phyloP scores from a whole-genome alignment of 2,113 vertebrate genomes.

The Ammospiza caudacuta region DNA sequence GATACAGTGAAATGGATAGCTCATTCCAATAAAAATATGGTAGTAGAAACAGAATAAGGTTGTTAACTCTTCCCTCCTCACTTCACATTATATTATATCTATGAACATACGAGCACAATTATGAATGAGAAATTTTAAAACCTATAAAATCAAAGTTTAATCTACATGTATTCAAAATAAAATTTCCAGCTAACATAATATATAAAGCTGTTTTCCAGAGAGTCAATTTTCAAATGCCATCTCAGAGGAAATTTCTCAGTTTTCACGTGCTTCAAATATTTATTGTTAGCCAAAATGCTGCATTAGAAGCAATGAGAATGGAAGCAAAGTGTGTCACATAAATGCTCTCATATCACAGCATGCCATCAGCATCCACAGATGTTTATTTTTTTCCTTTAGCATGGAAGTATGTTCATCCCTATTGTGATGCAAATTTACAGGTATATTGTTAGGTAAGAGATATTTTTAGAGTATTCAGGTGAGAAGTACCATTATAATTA shows the following conservation, averaged over 20 bases:
- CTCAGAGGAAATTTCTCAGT: background rate
- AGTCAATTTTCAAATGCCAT: background rate
- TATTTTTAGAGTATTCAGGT: background rate
- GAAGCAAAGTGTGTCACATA: background rate
- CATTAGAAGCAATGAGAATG: background rate
- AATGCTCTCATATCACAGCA: background rate
- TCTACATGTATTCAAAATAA: background rate
- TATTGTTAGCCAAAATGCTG: background rate
- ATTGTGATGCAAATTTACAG: background rate
- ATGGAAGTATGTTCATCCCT: background rate
- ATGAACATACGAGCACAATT: background rate
- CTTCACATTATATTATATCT: background rate
- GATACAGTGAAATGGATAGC: background rate
- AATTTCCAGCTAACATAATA: background rate
- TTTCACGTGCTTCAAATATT: background rate
- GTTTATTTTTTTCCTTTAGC: background rate
- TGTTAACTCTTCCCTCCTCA: background rate
- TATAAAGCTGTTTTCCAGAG: background rate
- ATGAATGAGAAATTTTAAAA: background rate
- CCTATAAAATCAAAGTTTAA: background rate
- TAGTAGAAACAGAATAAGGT: background rate
- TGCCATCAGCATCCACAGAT: background rate
- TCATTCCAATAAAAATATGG: slow-evolving; percentile 5
- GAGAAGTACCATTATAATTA: background rate
- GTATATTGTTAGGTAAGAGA: background rate